phyloP scores from a whole-genome alignment of 2,888 invertebrate species.

The Limnephilus auricula region DNA sequence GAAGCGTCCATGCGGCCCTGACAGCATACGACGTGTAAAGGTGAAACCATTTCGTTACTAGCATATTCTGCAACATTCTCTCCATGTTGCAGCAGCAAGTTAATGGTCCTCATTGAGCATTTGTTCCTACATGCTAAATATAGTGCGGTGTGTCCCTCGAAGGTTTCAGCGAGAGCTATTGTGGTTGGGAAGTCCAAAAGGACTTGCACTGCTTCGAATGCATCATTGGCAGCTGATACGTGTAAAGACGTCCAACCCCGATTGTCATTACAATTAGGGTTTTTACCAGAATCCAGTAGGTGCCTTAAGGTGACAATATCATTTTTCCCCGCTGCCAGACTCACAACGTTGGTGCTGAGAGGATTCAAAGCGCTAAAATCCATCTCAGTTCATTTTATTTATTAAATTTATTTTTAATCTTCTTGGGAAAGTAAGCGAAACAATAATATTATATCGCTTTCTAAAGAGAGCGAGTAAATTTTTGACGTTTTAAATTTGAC shows the following conservation, averaged over 20 bases:
- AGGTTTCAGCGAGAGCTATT: constrained; percentile 72
- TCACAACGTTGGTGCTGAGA: constrained; percentile 74
- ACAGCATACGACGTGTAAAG: constrained; percentile 73
- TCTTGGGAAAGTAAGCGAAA: neutral
- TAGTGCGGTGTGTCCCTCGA: constrained; percentile 76
- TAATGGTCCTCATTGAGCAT: constrained; percentile 71
- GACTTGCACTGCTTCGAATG: constrained; percentile 71
- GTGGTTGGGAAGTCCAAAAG: constrained; percentile 72
- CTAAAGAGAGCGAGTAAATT: neutral
- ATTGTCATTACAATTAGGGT: constrained; percentile 76
- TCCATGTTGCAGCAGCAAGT: constrained; percentile 71
- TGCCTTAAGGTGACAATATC: constrained; percentile 71
- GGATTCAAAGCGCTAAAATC: constrained; percentile 78
- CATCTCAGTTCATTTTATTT: constrained; percentile 68
- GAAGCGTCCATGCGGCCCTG: constrained; percentile 73
- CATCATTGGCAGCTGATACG: constrained; percentile 75
- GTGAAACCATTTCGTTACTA: constrained; percentile 75
- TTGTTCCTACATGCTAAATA: constrained; percentile 73
- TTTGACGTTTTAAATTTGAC: neutral
- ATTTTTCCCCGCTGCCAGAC: constrained; percentile 74
- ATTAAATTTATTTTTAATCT: neutral
- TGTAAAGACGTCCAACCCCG: constrained; percentile 78
- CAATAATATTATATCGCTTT: neutral
- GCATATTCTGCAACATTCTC: constrained; percentile 73
- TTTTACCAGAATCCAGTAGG: constrained; percentile 72